Percentiles rank a stretch among this genome's conserved stretches.
These are phyloP conservation scores for Gavia stellata DNA, from an alignment of 2,113 vertebrate species.

Conservation along the genomic window DNA sequence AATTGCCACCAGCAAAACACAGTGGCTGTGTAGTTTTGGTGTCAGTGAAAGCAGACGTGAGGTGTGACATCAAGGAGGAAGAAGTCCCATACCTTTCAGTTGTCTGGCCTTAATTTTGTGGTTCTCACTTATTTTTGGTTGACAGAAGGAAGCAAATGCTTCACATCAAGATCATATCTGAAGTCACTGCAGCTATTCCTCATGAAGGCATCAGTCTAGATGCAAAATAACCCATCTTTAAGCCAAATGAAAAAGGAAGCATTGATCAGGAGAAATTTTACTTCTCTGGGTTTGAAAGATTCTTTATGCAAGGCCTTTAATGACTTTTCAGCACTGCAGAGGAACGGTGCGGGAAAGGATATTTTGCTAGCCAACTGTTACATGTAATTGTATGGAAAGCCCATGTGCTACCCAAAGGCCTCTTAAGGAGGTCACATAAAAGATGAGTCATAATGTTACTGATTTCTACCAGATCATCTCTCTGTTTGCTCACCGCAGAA, in stretches of 20 bases:
- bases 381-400: not conserved
- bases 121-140: not conserved
- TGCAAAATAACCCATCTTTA: not conserved
- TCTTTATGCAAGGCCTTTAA: not conserved
- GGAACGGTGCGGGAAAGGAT: not conserved
- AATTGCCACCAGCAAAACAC: not conserved
- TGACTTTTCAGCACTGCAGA: not conserved
- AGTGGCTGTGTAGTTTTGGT: not conserved
- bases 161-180: not conserved
- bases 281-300: not conserved
- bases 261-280: not conserved
- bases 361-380: not conserved
- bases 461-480: constrained; percentile 46
- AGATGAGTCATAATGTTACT: constrained; percentile 47
- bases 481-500: constrained; percentile 20
- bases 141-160: not conserved
- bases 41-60: not conserved
- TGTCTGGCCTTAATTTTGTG: not conserved
- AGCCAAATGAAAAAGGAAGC: not conserved
- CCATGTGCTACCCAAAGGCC: constrained; percentile 40
- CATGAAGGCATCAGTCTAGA: not conserved
- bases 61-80: not conserved
- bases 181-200: not conserved
- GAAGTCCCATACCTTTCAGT: not conserved
- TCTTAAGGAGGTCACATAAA: constrained; percentile 28